Evolutionary conservation across 1,140 invertebrate species (phyloP).

Genomic region (Chrysopa pallens): DNA sequence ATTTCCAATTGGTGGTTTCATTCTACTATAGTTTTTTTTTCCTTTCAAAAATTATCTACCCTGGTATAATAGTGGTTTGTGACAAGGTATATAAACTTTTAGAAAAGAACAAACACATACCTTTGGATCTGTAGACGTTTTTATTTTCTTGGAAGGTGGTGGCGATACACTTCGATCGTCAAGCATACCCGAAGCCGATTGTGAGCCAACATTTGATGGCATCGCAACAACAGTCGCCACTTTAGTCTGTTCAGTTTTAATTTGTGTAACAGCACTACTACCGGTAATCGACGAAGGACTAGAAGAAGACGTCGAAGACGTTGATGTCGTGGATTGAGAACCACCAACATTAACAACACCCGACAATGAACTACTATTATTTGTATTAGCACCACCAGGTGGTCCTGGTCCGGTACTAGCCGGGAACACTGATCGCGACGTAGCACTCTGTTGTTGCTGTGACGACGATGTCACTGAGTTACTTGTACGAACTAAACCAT

Average conservation of each 20-base stretch:
- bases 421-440: constrained; percentile 22
- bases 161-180: constrained; percentile 25
- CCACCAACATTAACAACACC: constrained; percentile 21
- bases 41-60: too few species aligned
- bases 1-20: too few species aligned
- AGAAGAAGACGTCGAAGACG: constrained; percentile 21
- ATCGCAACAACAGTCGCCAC: constrained; percentile 21
- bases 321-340: constrained; percentile 16
- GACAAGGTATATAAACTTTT: too few species aligned
- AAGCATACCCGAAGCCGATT: constrained; percentile 22
- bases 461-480: background rate
- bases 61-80: too few species aligned
- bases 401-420: constrained; percentile 27
- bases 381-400: too few species aligned
- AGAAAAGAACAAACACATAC: too few species aligned
- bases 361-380: too few species aligned
- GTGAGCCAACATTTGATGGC: constrained; percentile 26
- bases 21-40: too few species aligned
- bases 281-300: constrained; percentile 31
- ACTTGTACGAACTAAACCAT: background rate
- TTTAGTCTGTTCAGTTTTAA: constrained; percentile 30
- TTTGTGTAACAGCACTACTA: constrained; percentile 25
- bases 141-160: constrained; percentile 45
- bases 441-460: constrained; percentile 1
- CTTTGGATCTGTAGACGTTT: constrained; percentile 40